Conservation (phyloP, 1,140 invertebrate genomes). For the Drosophila dunni region DNA sequence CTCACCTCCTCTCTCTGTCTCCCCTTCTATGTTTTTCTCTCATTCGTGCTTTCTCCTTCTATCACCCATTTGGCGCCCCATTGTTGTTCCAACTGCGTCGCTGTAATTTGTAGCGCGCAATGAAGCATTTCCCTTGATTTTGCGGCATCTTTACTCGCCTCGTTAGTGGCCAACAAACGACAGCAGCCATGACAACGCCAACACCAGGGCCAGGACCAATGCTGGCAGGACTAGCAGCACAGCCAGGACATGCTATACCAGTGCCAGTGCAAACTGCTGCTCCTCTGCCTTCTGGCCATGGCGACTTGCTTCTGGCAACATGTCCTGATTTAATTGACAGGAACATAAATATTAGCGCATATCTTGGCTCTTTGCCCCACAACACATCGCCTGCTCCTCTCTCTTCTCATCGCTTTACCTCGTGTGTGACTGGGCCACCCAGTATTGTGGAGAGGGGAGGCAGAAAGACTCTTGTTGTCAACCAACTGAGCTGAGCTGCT, state of each 20-base stretch:
- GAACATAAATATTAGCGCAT: slow-evolving; percentile 83
- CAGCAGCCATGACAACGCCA: slow-evolving; percentile 50
- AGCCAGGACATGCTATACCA: not conserved
- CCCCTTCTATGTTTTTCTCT: not conserved
- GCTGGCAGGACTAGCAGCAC: slow-evolving; percentile 8
- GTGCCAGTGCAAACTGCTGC: slow-evolving; percentile 2
- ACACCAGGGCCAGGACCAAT: slow-evolving; percentile 31
- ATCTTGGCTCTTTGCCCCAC: slow-evolving; percentile 68
- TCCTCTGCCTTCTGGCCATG: slow-evolving; percentile 12
- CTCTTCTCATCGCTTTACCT: not conserved
- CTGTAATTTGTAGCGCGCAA: slow-evolving; percentile 82
- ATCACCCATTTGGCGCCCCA: slow-evolving; percentile 54
- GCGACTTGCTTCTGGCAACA: slow-evolving; percentile 52
- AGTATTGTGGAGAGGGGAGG: slow-evolving; percentile 19
- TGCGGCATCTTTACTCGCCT: slow-evolving; percentile 83
- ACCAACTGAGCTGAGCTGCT: slow-evolving; percentile 68
- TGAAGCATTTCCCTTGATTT: slow-evolving; percentile 83
- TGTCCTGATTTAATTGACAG: slow-evolving; percentile 83
- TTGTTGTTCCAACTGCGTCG: slow-evolving; percentile 80
- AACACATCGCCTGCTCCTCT: not conserved
- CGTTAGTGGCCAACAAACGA: slow-evolving; percentile 83
- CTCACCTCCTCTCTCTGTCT: slow-evolving; percentile 4
- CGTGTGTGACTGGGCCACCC: slow-evolving; percentile 62
- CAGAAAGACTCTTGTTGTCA: slow-evolving; percentile 46
- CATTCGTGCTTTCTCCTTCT: slow-evolving; percentile 10